Conservation (phyloP, 2,113 vertebrate species). For the Scomber colias region DNA sequence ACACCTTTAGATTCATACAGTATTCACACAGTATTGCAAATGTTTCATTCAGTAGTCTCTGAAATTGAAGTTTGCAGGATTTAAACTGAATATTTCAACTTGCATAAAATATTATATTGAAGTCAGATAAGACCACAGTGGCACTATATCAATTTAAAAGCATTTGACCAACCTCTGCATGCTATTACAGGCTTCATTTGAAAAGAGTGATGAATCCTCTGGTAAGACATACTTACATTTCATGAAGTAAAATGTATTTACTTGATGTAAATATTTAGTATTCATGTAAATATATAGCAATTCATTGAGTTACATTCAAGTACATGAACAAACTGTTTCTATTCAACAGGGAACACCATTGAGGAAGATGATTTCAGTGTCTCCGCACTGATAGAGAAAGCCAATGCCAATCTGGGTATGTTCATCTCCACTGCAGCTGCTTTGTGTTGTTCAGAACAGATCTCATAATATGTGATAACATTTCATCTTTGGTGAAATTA, state of each 20-base stretch:
- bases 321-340: not conserved
- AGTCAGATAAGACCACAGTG: not conserved
- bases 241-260: not conserved
- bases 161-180: not conserved
- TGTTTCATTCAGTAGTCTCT: too few relatives aligned
- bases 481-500: not conserved
- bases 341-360: conserved; percentile 57
- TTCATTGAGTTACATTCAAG: not conserved
- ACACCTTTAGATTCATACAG: not conserved
- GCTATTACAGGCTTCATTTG: conserved; percentile 42
- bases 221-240: conserved; percentile 49
- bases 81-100: not conserved
- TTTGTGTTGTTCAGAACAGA: not conserved
- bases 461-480: too few relatives aligned
- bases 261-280: not conserved
- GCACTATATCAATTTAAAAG: not conserved
- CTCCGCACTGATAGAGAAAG: conserved; percentile 77
- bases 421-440: not conserved
- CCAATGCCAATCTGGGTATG: conserved; percentile 79
- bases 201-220: conserved; percentile 7
- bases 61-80: not conserved
- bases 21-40: too few relatives aligned
- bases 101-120: not conserved
- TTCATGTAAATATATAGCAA: not conserved
- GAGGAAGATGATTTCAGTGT: conserved; percentile 66